These are phyloP conservation scores for Alouatta palliata DNA, from an alignment of 2,113 vertebrate species.

Conservation along the genomic window DNA sequence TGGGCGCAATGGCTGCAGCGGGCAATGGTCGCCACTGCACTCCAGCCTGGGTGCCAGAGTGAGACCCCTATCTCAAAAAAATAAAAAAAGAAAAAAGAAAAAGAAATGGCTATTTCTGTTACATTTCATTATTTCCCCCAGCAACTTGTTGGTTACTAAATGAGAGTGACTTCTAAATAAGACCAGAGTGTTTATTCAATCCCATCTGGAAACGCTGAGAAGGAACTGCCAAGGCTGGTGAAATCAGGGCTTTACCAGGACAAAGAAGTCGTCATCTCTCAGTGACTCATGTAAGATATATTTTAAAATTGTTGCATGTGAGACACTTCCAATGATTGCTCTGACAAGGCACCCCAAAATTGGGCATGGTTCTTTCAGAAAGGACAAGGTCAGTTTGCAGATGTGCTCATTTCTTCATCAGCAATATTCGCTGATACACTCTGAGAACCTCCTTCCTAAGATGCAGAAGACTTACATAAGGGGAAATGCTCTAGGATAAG, in stretches of 20 bases:
- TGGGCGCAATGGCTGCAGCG: no score
- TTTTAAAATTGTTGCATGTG: not conserved
- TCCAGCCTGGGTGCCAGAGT: no score
- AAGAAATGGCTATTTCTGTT: conserved; percentile 2
- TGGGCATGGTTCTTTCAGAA: not conserved
- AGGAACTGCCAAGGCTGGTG: not conserved
- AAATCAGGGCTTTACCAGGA: not conserved
- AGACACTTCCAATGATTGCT: not conserved
- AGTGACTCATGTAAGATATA: not conserved
- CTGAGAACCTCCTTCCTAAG: not conserved
- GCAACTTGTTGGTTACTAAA: not conserved
- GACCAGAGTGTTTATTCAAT: not conserved
- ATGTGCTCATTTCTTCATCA: not conserved
- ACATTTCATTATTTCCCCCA: not conserved
- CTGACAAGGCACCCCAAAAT: not conserved
- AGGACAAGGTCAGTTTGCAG: not conserved
- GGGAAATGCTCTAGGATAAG: not conserved
- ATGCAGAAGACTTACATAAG: fast-evolving
- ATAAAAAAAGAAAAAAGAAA: no score
- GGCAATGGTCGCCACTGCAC: no score
- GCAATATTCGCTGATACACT: not conserved
- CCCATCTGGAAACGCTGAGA: not conserved
- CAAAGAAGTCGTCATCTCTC: not conserved
- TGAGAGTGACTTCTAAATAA: not conserved
- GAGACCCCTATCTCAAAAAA: no score